These are phyloP conservation scores for Lepidotrigona ventralis DNA, from an alignment of 1,140 invertebrate species.

Conservation along the genomic window DNA sequence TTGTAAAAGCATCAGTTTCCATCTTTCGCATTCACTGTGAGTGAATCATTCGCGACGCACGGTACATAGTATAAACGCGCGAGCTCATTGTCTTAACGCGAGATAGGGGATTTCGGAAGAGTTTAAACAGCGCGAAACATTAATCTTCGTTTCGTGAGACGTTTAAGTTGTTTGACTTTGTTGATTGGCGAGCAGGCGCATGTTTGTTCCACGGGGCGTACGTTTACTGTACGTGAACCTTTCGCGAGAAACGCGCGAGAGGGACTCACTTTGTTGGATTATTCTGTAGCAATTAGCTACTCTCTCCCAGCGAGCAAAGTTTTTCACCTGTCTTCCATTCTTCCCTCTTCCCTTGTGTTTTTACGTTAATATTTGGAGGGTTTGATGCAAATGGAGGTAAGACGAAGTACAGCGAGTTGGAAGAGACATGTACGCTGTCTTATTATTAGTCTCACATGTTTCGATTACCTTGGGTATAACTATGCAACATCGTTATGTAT, in stretches of 20 bases:
- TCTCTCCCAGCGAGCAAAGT: background rate
- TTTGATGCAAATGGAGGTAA: background rate
- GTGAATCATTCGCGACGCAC: no score
- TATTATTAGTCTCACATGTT: background rate
- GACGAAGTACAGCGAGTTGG: background rate
- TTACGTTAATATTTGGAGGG: no score
- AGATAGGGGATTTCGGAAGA: background rate
- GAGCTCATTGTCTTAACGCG: background rate
- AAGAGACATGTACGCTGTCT: no score
- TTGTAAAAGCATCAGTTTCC: no score
- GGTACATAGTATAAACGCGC: background rate
- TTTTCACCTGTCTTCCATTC: background rate
- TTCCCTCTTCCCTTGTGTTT: background rate
- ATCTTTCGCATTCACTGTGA: background rate
- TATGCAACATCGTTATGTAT: no score
- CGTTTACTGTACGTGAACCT: no score
- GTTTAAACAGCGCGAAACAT: constrained; percentile 14
- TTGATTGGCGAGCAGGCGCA: constrained; percentile 17
- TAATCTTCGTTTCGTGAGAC: constrained; percentile 2
- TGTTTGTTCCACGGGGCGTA: background rate
- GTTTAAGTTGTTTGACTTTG: constrained; percentile 13
- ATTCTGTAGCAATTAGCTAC: background rate
- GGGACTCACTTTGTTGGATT: background rate
- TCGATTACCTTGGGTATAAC: background rate
- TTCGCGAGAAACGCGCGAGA: background rate